A percentile compares a stretch with the other conserved stretches of the same genome.
Conservation (phyloP, 23 tunicate species). For the Corella eumyota region DNA sequence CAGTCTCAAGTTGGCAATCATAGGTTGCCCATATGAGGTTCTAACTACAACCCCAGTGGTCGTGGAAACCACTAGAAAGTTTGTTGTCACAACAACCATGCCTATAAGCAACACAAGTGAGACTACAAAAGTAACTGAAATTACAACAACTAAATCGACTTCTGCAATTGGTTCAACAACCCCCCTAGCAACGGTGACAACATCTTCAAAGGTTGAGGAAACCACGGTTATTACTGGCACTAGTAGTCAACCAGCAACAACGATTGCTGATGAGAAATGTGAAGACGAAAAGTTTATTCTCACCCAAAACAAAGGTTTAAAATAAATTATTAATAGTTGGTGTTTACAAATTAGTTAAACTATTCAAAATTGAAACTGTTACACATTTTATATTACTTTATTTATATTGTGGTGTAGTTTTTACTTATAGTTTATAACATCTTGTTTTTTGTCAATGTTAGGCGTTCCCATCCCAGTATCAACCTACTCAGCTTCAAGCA, state of each 20-base stretch:
- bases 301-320: conserved; percentile 43
- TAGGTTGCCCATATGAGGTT: conserved; percentile 22
- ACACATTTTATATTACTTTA: too few species aligned
- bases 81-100: conserved; percentile 42
- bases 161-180: background rate
- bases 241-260: too few species aligned
- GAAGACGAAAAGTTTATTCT: conserved; percentile 39
- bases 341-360: background rate
- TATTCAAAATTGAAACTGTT: too few species aligned
- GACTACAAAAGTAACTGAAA: background rate
- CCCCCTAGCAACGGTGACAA: conserved; percentile 14
- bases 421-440: background rate
- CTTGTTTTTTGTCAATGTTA: background rate
- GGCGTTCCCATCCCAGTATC: conserved; percentile 46
- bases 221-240: conserved; percentile 24
- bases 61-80: conserved; percentile 60
- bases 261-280: conserved; percentile 14
- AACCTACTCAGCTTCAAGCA: conserved; percentile 49
- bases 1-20: conserved; percentile 11
- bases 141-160: conserved; percentile 8
- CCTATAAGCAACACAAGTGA: conserved; percentile 10
- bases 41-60: conserved; percentile 50
- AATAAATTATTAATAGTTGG: background rate
- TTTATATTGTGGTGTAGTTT: background rate
- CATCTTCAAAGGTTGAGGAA: conserved; percentile 21